Evolutionary conservation across 2,113 vertebrate genomes (phyloP).

Genomic region (Corapipo altera): DNA sequence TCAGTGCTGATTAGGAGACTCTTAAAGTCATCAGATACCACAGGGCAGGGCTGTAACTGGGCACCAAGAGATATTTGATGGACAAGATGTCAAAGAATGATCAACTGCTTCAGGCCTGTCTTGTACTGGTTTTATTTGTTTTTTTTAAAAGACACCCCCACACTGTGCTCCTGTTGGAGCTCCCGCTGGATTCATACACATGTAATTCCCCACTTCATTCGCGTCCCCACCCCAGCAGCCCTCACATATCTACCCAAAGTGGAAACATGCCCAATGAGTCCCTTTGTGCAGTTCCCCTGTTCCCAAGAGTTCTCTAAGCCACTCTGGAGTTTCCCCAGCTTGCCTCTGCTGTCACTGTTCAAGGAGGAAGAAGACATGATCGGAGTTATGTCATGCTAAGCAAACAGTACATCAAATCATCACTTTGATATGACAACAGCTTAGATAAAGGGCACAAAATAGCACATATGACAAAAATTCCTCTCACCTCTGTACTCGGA

Average conservation of each 20-base stretch:
- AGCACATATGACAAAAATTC: not conserved
- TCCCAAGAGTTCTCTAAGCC: not conserved
- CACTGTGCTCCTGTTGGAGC: not conserved
- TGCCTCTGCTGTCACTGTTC: not conserved
- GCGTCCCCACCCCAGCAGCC: not conserved
- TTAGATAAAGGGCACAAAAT: not conserved
- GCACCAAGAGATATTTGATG: not conserved
- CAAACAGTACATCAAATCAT: not conserved
- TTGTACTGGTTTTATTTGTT: not conserved
- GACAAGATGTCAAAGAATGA: not conserved
- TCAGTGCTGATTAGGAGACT: not conserved
- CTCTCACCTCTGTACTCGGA: not conserved
- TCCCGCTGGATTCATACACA: not conserved
- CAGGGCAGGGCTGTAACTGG: not conserved
- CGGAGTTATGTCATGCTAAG: not conserved
- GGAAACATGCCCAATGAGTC: accelerated
- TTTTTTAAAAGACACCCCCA: not conserved
- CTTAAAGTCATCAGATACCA: not conserved
- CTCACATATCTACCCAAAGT: not conserved
- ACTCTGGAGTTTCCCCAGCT: not conserved
- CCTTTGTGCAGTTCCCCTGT: not conserved
- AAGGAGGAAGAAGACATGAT: not conserved
- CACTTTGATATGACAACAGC: accelerated
- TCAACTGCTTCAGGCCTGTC: not conserved
- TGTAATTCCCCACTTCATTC: not conserved